phyloP scores from a whole-genome alignment of 2,888 invertebrate genomes.

The Hymenopus coronatus region DNA sequence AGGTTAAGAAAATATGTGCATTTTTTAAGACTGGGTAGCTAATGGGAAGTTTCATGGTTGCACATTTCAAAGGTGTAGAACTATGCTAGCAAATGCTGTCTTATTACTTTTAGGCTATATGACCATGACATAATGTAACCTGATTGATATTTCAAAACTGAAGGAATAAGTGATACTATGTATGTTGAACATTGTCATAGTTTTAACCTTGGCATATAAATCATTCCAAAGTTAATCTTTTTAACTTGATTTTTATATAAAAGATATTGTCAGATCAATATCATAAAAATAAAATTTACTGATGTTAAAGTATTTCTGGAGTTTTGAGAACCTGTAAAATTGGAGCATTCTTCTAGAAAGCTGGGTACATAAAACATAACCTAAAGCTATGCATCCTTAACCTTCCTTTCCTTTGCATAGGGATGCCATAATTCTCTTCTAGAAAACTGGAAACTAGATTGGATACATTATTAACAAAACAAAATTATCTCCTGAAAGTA shows the following conservation, averaged over 20 bases:
- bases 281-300: constrained; percentile 22
- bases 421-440: too few relatives aligned
- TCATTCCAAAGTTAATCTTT: constrained; percentile 25
- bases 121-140: background rate
- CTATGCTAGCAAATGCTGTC: background rate
- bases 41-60: background rate
- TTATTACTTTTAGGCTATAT: background rate
- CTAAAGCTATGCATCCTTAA: background rate
- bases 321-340: background rate
- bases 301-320: background rate
- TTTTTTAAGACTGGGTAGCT: background rate
- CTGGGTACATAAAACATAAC: background rate
- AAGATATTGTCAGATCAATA: constrained; percentile 23
- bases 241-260: constrained; percentile 19
- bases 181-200: background rate
- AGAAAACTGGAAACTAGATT: too few relatives aligned
- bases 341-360: background rate
- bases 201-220: background rate
- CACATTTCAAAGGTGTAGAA: background rate
- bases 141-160: background rate
- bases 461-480: too few relatives aligned
- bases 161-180: background rate
- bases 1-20: background rate
- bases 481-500: too few relatives aligned
- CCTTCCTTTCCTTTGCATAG: background rate